Evolutionary conservation across 2,113 vertebrate genomes (phyloP).

Genomic region (Anas platyrhynchos): DNA sequence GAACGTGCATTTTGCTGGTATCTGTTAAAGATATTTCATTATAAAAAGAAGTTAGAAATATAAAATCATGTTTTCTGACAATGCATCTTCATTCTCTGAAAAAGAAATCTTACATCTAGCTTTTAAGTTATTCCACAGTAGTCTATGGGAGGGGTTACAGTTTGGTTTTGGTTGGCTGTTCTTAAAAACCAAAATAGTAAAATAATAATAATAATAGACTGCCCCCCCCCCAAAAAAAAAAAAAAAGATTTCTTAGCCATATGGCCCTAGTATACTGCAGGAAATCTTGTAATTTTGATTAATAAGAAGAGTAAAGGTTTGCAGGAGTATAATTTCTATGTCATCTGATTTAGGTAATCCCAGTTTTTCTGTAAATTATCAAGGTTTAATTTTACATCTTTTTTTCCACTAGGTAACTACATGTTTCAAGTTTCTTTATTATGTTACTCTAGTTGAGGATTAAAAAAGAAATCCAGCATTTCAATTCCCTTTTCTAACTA

Average conservation of each 20-base stretch:
- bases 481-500: conserved; percentile 25
- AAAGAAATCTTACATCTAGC: background rate
- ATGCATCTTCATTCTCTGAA: background rate
- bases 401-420: background rate
- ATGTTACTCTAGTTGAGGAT: background rate
- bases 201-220: background rate
- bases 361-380: background rate
- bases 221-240: background rate
- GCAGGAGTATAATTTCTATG: accelerated
- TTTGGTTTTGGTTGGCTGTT: background rate
- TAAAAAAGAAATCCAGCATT: conserved; percentile 33
- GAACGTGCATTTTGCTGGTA: background rate
- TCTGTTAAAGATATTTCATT: background rate
- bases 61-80: background rate
- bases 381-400: background rate
- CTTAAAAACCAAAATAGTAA: background rate
- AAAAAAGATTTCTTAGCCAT: background rate
- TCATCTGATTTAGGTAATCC: background rate
- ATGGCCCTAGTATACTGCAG: background rate
- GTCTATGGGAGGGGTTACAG: background rate
- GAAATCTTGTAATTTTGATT: background rate
- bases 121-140: background rate
- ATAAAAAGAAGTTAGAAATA: background rate
- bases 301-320: background rate
- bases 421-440: background rate